Evolutionary conservation across 2,797 vertebrate genomes (phyloP).

Genomic region (Moxostoma hubbsi): DNA sequence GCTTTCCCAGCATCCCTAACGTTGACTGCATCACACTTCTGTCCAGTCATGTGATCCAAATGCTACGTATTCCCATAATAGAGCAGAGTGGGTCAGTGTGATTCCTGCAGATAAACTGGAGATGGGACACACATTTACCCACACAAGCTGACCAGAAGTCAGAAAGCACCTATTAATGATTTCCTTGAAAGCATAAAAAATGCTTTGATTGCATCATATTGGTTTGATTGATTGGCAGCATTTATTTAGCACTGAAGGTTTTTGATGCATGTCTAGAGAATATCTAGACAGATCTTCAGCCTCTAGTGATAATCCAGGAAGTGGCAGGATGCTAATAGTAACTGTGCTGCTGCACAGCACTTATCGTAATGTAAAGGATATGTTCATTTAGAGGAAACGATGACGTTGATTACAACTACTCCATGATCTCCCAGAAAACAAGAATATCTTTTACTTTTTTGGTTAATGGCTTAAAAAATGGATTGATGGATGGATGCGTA

Average conservation of each 20-base stretch:
- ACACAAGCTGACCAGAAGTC: conserved; percentile 12
- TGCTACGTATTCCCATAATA: conserved; percentile 41
- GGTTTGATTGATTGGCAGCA: conserved; percentile 22
- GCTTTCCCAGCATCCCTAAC: conserved; percentile 53
- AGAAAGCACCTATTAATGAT: conserved; percentile 55
- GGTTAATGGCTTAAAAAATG: not conserved
- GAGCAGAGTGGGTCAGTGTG: conserved; percentile 41
- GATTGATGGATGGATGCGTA: not conserved
- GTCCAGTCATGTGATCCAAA: conserved; percentile 40
- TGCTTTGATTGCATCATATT: not conserved
- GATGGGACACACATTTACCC: conserved; percentile 40
- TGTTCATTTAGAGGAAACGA: conserved; percentile 40
- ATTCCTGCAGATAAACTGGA: conserved; percentile 55
- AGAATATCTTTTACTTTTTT: conserved; percentile 21
- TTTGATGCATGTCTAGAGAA: conserved; percentile 19
- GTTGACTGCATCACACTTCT: conserved; percentile 48
- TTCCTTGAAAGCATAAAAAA: conserved; percentile 49
- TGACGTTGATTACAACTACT: conserved; percentile 25
- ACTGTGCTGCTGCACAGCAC: not conserved
- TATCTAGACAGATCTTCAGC: conserved; percentile 6
- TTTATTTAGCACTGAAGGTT: conserved; percentile 18
- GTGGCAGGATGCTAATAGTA: conserved; percentile 40
- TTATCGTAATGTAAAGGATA: conserved; percentile 46
- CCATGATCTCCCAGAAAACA: conserved; percentile 18
- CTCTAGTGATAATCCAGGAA: conserved; percentile 25